Percentiles rank a stretch among this genome's conserved stretches.
phyloP scores from a whole-genome alignment of 2,797 vertebrate genomes.

The Thamnophis elegans region DNA sequence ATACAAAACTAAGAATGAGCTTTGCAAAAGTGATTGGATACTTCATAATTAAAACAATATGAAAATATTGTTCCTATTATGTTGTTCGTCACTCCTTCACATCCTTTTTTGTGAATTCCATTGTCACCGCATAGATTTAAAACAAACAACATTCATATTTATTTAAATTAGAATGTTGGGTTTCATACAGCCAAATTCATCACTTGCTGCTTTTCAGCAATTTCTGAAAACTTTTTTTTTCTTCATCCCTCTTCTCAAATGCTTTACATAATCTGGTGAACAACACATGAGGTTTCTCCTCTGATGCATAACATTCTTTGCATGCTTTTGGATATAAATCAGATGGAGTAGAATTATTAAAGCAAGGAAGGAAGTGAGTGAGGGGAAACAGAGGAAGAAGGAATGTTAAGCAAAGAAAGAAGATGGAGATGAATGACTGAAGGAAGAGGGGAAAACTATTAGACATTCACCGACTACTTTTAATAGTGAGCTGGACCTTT shows the following conservation, averaged over 20 bases:
- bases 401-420: not conserved
- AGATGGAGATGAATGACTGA: not conserved
- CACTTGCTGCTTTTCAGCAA: not conserved
- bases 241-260: not conserved
- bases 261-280: not conserved
- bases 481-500: not conserved
- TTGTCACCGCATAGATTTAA: slow-evolving; percentile 2
- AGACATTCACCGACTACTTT: not conserved
- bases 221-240: not conserved
- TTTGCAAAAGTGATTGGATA: not conserved
- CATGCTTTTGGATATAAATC: not conserved
- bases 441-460: not conserved
- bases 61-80: not conserved
- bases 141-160: not conserved
- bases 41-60: slow-evolving; percentile 8
- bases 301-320: not conserved
- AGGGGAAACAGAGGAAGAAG: not conserved
- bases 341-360: not conserved
- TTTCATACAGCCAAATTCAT: not conserved
- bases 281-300: not conserved
- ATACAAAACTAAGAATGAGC: not conserved
- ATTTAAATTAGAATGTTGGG: not conserved
- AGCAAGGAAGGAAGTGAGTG: not conserved
- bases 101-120: not conserved
- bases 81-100: not conserved